Base-by-base conservation (phyloP, 2,113 vertebrate species). In the Eurystomus gularis region DNA sequence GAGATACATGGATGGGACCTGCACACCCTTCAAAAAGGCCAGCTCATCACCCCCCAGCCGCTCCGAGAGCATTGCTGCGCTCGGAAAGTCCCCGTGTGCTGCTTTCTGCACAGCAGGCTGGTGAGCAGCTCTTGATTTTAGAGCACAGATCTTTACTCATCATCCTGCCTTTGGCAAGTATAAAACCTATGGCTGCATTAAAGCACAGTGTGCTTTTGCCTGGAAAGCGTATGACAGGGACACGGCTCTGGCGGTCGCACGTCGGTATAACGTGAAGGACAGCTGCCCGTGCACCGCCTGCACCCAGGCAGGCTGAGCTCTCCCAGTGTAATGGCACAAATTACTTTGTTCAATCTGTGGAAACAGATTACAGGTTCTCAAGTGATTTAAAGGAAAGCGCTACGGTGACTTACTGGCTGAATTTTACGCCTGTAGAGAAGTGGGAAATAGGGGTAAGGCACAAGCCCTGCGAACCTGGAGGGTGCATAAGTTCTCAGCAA, bases 1-100 rank as follows among this genome's bases (percentile, higher is more conserved):
- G 29, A 52, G 33, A 35, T 7, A 37, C 7, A 19, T 7, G 1
- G 1, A 3, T 42, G 70, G 35, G 64, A 70, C 14, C 11, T 1
- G 7, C 65, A 9, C 1, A 1, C 54, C 17, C 3, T 44, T 28
- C 1, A 19, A 4, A 7, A 24, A 48, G 46, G 21, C 20, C 52
- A 46, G 37, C 40, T 65, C 44, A 13, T 21, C 46, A 19, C 19
- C 25, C 20, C 8, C 6, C 28, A 11, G 37, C 37, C 20, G 75
- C 51, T 21, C 66, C 7, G 57, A 29, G 42, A 37, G 60, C 52
- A 26, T 4, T 6, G 39, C 37, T n/a, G 61, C 3, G 3, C 48
- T 42, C 40, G 40, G 29, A 66, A 35, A 40, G 10, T 9, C 16
- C 40, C 44, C 8, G 1, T 3, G 20, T 6, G 25, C 39, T 31